Conservation (phyloP, 2,888 invertebrate species). For the Limnephilus lunatus region DNA sequence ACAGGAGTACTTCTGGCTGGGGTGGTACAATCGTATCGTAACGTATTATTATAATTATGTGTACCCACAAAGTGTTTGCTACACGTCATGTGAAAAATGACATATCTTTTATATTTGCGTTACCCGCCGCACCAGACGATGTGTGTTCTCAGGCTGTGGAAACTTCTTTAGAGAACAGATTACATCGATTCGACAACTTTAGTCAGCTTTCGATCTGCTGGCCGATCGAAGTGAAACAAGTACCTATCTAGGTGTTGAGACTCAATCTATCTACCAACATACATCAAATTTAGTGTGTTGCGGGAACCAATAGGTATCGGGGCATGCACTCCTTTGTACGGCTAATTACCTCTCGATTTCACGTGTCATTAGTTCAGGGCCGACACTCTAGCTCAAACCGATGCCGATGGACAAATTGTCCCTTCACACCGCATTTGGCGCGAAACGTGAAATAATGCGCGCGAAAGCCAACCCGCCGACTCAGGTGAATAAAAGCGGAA, state of each 20-base stretch:
- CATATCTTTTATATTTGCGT: no score
- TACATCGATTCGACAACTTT: background rate
- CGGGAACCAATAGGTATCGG: background rate
- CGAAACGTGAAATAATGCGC: slow-evolving; percentile 38
- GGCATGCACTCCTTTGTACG: slow-evolving; percentile 35
- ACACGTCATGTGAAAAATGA: no score
- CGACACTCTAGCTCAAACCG: background rate
- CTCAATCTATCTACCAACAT: background rate
- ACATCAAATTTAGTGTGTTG: background rate
- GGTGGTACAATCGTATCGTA: no score
- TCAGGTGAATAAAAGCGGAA: slow-evolving; percentile 6
- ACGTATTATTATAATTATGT: no score
- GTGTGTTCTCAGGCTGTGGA: no score
- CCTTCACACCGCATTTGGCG: slow-evolving; percentile 47
- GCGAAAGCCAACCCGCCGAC: slow-evolving; percentile 25
- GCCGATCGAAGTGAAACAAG: background rate
- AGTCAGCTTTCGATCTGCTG: background rate
- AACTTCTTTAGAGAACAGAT: background rate
- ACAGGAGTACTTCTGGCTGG: no score
- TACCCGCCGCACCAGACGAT: no score
- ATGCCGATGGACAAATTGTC: slow-evolving; percentile 37
- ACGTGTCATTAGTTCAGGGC: slow-evolving; percentile 29
- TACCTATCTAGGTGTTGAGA: background rate
- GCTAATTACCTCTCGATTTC: slow-evolving; percentile 30
- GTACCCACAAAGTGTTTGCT: no score